Evolutionary conservation across 2,888 invertebrate species (phyloP).

Genomic region (Andrena minutula): DNA sequence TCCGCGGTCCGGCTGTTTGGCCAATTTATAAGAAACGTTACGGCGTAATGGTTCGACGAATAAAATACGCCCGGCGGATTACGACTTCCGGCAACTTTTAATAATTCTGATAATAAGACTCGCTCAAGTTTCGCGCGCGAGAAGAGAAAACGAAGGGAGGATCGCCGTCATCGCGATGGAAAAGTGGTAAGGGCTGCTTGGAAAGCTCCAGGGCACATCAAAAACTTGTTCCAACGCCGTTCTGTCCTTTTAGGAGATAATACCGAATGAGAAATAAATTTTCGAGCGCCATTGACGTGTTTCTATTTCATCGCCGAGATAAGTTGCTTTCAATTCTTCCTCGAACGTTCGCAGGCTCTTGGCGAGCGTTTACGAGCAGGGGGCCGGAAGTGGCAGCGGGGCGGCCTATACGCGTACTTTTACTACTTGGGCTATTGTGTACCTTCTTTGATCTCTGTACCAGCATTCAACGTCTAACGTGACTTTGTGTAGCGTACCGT

Average conservation of each 20-base stretch:
- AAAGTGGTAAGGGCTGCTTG: neutral
- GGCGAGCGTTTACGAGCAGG: neutral
- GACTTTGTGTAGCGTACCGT: no score
- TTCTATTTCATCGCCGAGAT: neutral
- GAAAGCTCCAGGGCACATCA: neutral
- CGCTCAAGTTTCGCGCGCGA: conserved; percentile 5
- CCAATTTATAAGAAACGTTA: conserved; percentile 49
- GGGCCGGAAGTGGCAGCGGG: neutral
- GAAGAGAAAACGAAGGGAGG: neutral
- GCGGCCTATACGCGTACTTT: neutral
- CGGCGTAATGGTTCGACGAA: conserved; percentile 37
- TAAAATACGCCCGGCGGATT: conserved; percentile 36
- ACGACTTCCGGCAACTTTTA: conserved; percentile 41
- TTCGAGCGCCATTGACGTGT: neutral
- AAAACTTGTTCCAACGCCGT: neutral
- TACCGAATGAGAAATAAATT: neutral
- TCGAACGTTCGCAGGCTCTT: neutral
- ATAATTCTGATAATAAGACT: conserved; percentile 40
- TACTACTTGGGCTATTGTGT: neutral
- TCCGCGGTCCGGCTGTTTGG: conserved; percentile 42
- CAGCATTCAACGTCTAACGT: no score
- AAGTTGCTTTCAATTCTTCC: neutral
- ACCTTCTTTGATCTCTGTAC: neutral
- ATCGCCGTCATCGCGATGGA: neutral
- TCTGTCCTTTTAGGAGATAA: neutral